Conservation (phyloP, 2,797 vertebrate genomes). For the Chrysocyon brachyurus region DNA sequence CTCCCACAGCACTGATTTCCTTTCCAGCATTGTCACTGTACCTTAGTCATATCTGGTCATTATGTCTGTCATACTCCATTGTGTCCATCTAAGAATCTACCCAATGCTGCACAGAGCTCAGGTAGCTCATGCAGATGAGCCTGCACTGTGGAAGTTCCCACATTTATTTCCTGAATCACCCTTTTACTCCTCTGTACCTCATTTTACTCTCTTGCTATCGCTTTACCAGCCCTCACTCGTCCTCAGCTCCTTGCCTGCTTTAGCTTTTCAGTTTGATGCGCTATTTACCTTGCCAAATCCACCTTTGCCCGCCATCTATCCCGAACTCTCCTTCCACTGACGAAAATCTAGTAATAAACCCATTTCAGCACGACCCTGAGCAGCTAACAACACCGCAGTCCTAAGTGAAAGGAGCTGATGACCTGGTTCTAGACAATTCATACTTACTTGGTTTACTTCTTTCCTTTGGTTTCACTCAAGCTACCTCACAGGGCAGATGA, state of each 20-base stretch:
- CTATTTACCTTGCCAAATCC: not conserved
- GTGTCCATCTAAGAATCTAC: not conserved
- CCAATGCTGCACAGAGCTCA: not conserved
- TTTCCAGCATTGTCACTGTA: not conserved
- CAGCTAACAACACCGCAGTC: not conserved
- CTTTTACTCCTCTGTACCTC: not conserved
- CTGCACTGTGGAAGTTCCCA: not conserved
- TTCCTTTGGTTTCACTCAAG: slow-evolving; percentile 7
- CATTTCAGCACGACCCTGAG: not conserved
- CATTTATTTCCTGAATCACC: not conserved
- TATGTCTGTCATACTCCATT: not conserved
- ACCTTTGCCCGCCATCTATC: not conserved
- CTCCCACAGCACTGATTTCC: not conserved
- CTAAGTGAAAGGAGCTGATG: not conserved
- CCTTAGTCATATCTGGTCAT: not conserved
- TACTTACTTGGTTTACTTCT: not conserved
- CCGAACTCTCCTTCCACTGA: not conserved
- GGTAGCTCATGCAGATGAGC: not conserved
- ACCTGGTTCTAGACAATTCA: not conserved
- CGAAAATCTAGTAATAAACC: not conserved
- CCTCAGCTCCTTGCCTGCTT: not conserved
- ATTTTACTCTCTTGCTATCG: not conserved
- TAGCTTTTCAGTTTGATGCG: not conserved
- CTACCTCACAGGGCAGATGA: not conserved
- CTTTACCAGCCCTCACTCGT: not conserved